A percentile compares a stretch with the other conserved stretches of the same genome.
Conservation (phyloP, 53 echinoderm and acorn worm species). For the Henricia sp. region DNA sequence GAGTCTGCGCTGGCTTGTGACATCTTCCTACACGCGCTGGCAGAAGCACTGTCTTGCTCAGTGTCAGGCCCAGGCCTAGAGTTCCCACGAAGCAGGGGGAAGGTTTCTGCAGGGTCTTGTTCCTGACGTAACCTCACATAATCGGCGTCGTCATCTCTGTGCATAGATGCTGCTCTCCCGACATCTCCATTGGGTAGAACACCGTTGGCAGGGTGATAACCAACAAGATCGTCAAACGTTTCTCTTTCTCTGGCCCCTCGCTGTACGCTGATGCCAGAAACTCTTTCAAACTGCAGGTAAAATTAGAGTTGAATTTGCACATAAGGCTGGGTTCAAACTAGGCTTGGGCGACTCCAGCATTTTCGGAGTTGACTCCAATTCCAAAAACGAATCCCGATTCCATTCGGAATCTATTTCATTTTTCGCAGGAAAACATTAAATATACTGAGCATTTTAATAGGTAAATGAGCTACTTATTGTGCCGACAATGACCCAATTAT, state of each 20-base stretch:
- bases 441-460: too few relatives aligned
- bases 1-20: conserved; percentile 37
- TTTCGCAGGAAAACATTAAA: too few relatives aligned
- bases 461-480: too few relatives aligned
- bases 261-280: background rate
- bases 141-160: conserved; percentile 4
- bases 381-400: too few relatives aligned
- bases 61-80: background rate
- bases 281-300: conserved; percentile 28
- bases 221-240: conserved; percentile 17
- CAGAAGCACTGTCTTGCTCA: background rate
- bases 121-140: conserved; percentile 18
- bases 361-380: too few relatives aligned
- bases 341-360: too few relatives aligned
- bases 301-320: too few relatives aligned
- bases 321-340: too few relatives aligned
- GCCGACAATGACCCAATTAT: too few relatives aligned
- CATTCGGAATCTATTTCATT: too few relatives aligned
- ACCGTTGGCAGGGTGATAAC: conserved; percentile 15
- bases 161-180: background rate
- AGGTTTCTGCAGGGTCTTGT: background rate
- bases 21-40: background rate
- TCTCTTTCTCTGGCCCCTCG: conserved; percentile 16
- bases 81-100: conserved; percentile 14
- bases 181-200: background rate